Percentiles rank a stretch among this genome's conserved stretches.
phyloP scores from a whole-genome alignment of 1,140 invertebrate species.

The Lepeophtheirus salmonis region DNA sequence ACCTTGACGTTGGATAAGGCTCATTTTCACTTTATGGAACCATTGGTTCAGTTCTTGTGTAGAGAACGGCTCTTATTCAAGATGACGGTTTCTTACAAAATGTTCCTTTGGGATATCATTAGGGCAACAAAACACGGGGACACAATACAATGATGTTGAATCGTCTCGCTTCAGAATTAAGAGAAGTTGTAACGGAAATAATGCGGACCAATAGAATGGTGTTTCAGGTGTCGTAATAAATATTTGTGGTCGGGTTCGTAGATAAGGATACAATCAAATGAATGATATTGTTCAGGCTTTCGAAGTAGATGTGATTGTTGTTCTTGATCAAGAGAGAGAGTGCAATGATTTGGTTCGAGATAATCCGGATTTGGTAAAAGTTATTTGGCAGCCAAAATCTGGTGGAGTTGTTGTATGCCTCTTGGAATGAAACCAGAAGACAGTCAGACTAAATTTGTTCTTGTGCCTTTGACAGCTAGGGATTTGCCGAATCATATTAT shows the following conservation, averaged over 20 bases:
- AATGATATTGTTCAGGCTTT: slow-evolving; percentile 75
- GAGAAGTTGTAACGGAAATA: slow-evolving; percentile 62
- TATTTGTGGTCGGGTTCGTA: slow-evolving; percentile 92
- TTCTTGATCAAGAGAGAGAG: slow-evolving; percentile 85
- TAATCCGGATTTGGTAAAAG: slow-evolving; percentile 76
- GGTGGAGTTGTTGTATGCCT: slow-evolving; percentile 86
- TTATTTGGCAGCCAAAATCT: slow-evolving; percentile 84
- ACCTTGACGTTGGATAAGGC: slow-evolving; percentile 90
- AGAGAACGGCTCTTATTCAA: slow-evolving; percentile 67
- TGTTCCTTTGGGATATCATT: slow-evolving; percentile 81
- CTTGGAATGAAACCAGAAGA: slow-evolving; percentile 84
- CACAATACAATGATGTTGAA: slow-evolving; percentile 69
- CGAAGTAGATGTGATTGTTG: slow-evolving; percentile 83
- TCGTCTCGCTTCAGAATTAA: slow-evolving; percentile 57
- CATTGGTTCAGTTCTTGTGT: slow-evolving; percentile 67
- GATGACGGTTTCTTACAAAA: slow-evolving; percentile 81
- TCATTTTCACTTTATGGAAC: slow-evolving; percentile 78
- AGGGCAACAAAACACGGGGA: slow-evolving; percentile 59
- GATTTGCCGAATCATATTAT: slow-evolving; percentile 65
- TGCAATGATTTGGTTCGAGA: slow-evolving; percentile 84
- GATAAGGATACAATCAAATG: slow-evolving; percentile 57
- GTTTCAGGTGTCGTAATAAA: slow-evolving; percentile 87
- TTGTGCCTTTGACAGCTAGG: slow-evolving; percentile 29
- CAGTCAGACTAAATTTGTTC: slow-evolving; percentile 71
- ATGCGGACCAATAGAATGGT: slow-evolving; percentile 62